These are phyloP conservation scores for Margaritifera margaritifera DNA, from an alignment of 2,888 invertebrate genomes.

Conservation along the genomic window DNA sequence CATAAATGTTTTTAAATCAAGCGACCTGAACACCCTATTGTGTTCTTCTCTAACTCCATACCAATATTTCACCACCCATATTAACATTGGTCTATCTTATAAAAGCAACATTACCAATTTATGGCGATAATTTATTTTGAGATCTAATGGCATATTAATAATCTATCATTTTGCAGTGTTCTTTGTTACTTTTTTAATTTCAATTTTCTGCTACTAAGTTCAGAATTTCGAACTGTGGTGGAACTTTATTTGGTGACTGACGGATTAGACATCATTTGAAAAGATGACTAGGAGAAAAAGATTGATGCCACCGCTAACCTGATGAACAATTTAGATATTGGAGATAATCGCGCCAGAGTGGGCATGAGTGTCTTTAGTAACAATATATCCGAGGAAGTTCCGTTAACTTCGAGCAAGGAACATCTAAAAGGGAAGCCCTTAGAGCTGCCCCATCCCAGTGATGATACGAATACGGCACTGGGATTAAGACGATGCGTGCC, in stretches of 20 bases:
- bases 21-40: too few species aligned
- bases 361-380: constrained; percentile 45
- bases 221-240: constrained; percentile 49
- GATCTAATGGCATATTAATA: too few species aligned
- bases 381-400: constrained; percentile 23
- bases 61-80: too few species aligned
- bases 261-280: constrained; percentile 54
- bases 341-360: constrained; percentile 22
- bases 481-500: constrained; percentile 39
- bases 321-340: constrained; percentile 39
- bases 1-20: too few species aligned
- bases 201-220: constrained; percentile 4
- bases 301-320: constrained; percentile 39
- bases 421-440: constrained; percentile 18
- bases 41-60: too few species aligned
- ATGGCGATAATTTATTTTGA: too few species aligned
- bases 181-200: too few species aligned
- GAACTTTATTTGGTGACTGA: constrained; percentile 63
- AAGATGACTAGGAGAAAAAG: too few species aligned
- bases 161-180: too few species aligned
- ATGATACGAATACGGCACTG: constrained; percentile 38
- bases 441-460: constrained; percentile 29
- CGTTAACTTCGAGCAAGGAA: constrained; percentile 12
- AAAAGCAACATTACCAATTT: too few species aligned
- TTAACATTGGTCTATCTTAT: too few species aligned